Evolutionary conservation across 2,888 invertebrate species (phyloP).

Genomic region (Mythimna vitellina): DNA sequence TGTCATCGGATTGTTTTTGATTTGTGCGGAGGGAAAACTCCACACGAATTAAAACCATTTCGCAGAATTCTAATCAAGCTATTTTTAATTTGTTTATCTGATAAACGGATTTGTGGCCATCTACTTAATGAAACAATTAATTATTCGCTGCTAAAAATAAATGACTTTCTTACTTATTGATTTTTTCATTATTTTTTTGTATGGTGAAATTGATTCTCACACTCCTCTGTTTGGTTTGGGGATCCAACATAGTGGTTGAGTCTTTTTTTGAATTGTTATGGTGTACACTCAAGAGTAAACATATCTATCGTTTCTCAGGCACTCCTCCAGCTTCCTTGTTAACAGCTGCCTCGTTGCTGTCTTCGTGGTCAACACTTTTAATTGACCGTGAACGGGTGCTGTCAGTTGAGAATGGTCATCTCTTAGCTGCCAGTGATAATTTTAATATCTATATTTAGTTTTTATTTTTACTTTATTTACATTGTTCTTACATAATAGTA

Average conservation of each 20-base stretch:
- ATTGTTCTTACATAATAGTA: too few relatives aligned
- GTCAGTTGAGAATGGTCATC: too few relatives aligned
- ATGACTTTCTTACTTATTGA: background rate
- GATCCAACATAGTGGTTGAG: too few relatives aligned
- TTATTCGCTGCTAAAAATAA: constrained; percentile 40
- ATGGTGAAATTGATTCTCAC: background rate
- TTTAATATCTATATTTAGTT: too few relatives aligned
- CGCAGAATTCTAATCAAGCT: constrained; percentile 33
- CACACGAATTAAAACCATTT: background rate
- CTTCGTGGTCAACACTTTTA: too few relatives aligned
- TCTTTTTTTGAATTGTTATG: too few relatives aligned
- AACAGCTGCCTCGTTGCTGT: too few relatives aligned
- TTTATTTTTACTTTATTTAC: too few relatives aligned
- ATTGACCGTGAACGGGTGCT: too few relatives aligned
- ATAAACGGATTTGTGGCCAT: constrained; percentile 23
- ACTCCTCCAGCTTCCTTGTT: background rate
- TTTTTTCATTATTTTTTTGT: background rate
- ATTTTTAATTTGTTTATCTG: constrained; percentile 42
- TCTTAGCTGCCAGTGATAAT: too few relatives aligned
- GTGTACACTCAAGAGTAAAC: background rate
- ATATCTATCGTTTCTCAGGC: background rate
- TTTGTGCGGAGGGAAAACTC: too few relatives aligned
- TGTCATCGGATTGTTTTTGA: background rate
- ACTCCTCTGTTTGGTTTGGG: background rate
- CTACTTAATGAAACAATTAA: constrained; percentile 3